phyloP scores from a whole-genome alignment of 2,113 vertebrate genomes.

The Phoxinus phoxinus region DNA sequence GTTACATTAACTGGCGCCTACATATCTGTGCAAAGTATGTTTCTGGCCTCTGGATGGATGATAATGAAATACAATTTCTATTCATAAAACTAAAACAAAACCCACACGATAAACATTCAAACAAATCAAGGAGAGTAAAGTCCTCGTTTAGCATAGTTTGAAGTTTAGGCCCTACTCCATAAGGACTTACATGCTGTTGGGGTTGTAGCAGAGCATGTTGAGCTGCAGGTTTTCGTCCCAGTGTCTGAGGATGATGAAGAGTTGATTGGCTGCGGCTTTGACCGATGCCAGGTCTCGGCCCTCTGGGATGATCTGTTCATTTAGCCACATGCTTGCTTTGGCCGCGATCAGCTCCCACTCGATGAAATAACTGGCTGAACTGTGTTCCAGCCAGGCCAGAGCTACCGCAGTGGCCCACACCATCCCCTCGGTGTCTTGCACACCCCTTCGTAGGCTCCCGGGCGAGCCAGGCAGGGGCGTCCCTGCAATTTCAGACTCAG shows the following conservation, averaged over 20 bases:
- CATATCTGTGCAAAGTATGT: background rate
- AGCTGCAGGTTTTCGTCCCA: conserved; percentile 97
- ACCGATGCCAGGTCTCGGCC: conserved; percentile 78
- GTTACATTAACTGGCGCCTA: background rate
- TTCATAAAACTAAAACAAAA: background rate
- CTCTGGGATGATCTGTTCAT: conserved; percentile 81
- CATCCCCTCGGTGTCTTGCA: conserved; percentile 78
- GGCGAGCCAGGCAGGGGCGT: background rate
- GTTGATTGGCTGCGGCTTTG: conserved; percentile 89
- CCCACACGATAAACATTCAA: background rate
- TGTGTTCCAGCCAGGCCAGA: conserved; percentile 95
- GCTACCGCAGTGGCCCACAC: conserved; percentile 94
- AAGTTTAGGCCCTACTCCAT: background rate
- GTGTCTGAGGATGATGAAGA: conserved; percentile 94
- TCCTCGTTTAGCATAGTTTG: conserved; percentile 14
- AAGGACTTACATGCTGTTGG: conserved; percentile 80
- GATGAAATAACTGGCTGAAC: conserved; percentile 87
- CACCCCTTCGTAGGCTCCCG: conserved; percentile 58
- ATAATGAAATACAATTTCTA: background rate
- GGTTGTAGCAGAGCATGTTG: conserved; percentile 96
- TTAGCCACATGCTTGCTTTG: conserved; percentile 91
- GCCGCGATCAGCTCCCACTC: conserved; percentile 96
- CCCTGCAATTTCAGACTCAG: conserved; percentile 42
- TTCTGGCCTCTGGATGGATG: background rate
- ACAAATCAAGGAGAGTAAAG: background rate